Evolutionary conservation across 2,113 vertebrate genomes (phyloP), one percentile per base, ranked within the genome.

Genomic region (Poicephalus meyeri): DNA sequence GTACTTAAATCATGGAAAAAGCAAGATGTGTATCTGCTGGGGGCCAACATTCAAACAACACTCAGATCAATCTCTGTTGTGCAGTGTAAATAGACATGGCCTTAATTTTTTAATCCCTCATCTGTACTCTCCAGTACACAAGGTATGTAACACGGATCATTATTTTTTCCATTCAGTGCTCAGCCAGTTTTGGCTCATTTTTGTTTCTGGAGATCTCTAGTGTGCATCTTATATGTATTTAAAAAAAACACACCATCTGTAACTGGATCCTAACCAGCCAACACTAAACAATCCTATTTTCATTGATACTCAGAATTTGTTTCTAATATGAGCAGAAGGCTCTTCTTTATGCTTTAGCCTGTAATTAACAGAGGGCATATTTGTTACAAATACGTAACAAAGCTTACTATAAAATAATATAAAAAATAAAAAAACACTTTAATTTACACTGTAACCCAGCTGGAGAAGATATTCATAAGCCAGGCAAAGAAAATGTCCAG

Each of bases 151-250:
- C 86, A 89, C 33, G 77, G 79, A 94, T 89, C 89, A 91, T 98
- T 97, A 95, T 96, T 97, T 97, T 97, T 97, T 92, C 96, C 89
- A 97, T 95, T 97, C 94, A 74, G 86, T 82, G 77, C 83, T 16
- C 94, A 95, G 93, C 94, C 94, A 93, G 80, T 95, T 97, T 95
- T 33, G 14, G 79, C 80, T 96, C 72, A 39, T 95, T 97, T 93
- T 97, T 96, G 74, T 95, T 96, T 81, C 86, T 92, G 92, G 89
- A 95, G 93, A 94, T 95, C 88, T 96, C 95, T 78, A 91, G 91
- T 86, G 71, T 95, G 83, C 16, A 4, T 94, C 91, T 91, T 92
- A 79, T 73, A 95, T 71, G 81, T 97, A 24, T 15, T 96, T 97
- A 95, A 97, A 97, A 96, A 97, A 97, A 97, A 97, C 88, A 96